Percentiles rank a stretch among this genome's conserved stretches.
Evolutionary conservation across 2,113 vertebrate species (phyloP).

Genomic region (Chaetodon auriga): DNA sequence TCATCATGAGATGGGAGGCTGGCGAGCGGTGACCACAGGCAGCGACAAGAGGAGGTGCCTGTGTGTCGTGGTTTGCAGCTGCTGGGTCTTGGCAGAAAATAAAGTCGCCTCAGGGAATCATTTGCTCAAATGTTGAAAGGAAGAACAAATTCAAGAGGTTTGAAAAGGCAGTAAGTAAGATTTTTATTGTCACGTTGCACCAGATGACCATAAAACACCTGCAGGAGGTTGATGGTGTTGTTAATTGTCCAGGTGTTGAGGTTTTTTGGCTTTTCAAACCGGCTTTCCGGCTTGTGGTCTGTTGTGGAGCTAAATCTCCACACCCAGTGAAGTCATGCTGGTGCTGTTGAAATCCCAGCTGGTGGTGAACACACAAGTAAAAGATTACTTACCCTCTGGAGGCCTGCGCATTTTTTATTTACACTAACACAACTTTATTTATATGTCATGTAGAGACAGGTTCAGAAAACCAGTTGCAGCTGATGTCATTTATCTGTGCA

Average conservation of each 20-base stretch:
- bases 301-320: conserved; percentile 14
- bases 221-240: conserved; percentile 24
- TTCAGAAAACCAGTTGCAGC: not conserved
- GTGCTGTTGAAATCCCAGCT: conserved; percentile 23
- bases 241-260: conserved; percentile 28
- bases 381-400: not conserved
- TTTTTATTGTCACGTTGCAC: conserved; percentile 30
- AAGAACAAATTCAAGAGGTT: conserved; percentile 40
- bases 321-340: conserved; percentile 27
- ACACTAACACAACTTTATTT: not conserved
- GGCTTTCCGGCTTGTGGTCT: not conserved
- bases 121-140: conserved; percentile 34
- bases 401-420: not conserved
- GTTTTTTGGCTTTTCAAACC: not conserved
- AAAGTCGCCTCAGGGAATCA: conserved; percentile 24
- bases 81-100: conserved; percentile 24
- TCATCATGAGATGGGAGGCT: conserved; percentile 59
- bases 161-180: conserved; percentile 28
- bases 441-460: no score
- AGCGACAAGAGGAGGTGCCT: conserved; percentile 37
- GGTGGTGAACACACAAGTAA: not conserved
- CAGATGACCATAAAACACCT: conserved; percentile 53
- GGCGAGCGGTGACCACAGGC: conserved; percentile 53
- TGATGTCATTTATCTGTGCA: not conserved
- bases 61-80: conserved; percentile 55